A percentile compares a stretch with the other conserved stretches of the same genome.
Conservation (phyloP, 2,113 vertebrate species). For the Chlorodrepanis virens region DNA sequence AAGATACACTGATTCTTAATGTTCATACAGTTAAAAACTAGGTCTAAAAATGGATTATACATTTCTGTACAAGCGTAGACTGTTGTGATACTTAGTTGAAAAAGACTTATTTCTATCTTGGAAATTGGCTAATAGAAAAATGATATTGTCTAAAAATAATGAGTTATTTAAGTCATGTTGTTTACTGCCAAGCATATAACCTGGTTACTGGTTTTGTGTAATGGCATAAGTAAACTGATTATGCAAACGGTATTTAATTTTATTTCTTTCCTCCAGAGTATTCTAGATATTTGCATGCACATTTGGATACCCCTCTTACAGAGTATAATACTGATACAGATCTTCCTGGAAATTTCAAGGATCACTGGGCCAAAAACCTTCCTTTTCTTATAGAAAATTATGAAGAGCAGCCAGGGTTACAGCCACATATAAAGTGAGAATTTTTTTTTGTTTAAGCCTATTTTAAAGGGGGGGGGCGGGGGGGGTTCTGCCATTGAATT, state of each 20-base stretch:
- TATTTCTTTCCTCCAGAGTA: conserved; percentile 80
- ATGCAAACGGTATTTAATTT: background rate
- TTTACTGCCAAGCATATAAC: background rate
- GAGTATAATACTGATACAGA: conserved; percentile 92
- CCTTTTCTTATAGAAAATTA: conserved; percentile 97
- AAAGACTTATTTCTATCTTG: background rate
- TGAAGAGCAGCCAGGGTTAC: conserved; percentile 95
- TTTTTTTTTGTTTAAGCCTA: background rate
- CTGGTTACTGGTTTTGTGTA: background rate
- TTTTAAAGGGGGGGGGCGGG: no score
- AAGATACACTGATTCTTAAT: background rate
- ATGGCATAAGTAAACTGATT: background rate
- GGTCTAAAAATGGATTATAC: background rate
- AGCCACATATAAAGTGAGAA: conserved; percentile 93
- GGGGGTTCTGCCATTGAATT: background rate
- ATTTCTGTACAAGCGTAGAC: background rate
- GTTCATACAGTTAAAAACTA: background rate
- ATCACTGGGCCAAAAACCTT: conserved; percentile 97
- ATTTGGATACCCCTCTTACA: conserved; percentile 89
- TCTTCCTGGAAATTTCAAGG: conserved; percentile 94
- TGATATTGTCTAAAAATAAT: background rate
- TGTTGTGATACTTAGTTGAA: background rate
- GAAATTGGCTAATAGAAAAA: background rate
- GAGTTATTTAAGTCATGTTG: background rate
- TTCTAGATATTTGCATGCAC: conserved; percentile 94